Conservation (phyloP, 2,113 vertebrate genomes). For the Dipodomys spectabilis region DNA sequence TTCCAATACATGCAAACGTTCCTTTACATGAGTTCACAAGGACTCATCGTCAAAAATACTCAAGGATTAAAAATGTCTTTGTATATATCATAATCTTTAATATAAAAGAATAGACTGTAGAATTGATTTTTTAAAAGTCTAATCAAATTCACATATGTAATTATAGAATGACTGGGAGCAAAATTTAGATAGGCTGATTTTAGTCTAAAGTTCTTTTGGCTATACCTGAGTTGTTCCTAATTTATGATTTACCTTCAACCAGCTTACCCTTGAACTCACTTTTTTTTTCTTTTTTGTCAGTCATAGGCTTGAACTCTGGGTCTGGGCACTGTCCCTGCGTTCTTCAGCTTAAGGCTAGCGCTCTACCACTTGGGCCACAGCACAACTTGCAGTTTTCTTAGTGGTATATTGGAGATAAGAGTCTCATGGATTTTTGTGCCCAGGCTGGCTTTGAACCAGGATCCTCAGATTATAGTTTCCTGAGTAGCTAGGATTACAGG, state of each 20-base stretch:
- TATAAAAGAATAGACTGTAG: background rate
- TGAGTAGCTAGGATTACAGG: no score
- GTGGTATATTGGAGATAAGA: no score
- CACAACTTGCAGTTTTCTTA: no score
- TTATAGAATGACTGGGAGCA: background rate
- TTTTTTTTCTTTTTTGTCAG: background rate
- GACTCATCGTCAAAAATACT: background rate
- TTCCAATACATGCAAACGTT: background rate
- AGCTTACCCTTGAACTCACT: conserved; percentile 67
- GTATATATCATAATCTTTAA: background rate
- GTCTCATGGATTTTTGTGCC: no score
- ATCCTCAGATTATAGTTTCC: no score
- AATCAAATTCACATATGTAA: background rate
- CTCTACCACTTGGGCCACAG: no score
- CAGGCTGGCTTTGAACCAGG: no score
- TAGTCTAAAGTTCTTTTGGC: background rate
- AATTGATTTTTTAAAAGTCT: background rate
- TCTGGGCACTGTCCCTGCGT: no score
- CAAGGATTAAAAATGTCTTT: background rate
- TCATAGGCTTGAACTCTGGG: no score
- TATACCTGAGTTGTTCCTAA: conserved; percentile 3
- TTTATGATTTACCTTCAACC: conserved; percentile 43
- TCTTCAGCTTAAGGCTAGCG: no score
- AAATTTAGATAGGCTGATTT: conserved; percentile 43
- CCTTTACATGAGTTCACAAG: background rate